Evolutionary conservation across 2,797 vertebrate genomes (phyloP).

Genomic region (Acrocephalus scirpaceus): DNA sequence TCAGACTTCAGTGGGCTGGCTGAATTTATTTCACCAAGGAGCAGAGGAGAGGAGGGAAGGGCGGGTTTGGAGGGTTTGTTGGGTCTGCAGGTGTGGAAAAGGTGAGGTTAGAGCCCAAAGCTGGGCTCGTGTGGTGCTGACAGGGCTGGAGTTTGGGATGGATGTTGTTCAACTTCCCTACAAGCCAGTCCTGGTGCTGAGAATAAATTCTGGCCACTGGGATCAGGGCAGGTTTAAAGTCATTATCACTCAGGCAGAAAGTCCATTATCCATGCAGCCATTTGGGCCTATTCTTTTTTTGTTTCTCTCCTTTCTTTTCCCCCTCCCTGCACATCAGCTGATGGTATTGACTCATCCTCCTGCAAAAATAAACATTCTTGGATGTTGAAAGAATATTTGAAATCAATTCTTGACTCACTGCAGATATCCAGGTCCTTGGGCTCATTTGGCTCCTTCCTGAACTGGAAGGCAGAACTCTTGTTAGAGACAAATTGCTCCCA

Average conservation of each 20-base stretch:
- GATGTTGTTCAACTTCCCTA: background rate
- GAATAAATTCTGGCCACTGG: background rate
- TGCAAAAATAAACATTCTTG: slow-evolving; percentile 17
- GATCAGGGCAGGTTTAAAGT: background rate
- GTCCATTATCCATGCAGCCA: background rate
- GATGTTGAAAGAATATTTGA: background rate
- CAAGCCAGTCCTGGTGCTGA: background rate
- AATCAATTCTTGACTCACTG: slow-evolving; percentile 29
- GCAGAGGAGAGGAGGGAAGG: background rate
- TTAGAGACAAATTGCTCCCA: background rate
- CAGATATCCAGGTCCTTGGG: background rate
- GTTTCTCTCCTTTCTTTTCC: background rate
- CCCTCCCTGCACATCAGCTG: background rate
- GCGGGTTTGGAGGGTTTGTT: background rate
- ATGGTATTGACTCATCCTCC: slow-evolving; percentile 3
- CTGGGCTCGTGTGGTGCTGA: background rate
- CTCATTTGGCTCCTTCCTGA: background rate
- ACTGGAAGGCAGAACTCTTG: background rate
- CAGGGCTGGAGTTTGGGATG: background rate
- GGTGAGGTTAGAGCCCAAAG: background rate
- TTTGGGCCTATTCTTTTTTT: background rate
- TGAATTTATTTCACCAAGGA: background rate
- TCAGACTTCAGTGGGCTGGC: accelerated
- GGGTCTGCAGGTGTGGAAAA: background rate
- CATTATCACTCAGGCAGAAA: background rate